Base-by-base conservation (phyloP, 2,113 vertebrate species). In the Ovibos moschatus region DNA sequence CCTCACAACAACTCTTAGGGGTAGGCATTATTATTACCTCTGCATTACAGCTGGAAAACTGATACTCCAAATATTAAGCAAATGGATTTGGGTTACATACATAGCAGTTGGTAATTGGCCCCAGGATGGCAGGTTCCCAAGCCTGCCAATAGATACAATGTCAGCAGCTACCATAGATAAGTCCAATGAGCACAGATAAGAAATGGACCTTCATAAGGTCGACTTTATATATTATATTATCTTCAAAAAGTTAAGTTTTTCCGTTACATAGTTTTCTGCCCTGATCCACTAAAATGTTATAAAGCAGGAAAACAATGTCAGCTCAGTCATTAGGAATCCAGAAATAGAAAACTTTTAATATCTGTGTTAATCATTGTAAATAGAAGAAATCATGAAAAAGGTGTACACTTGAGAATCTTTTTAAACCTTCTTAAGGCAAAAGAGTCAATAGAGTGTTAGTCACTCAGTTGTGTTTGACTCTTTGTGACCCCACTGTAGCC, bases 321-420 rank as follows among this genome's bases (percentile, higher is more conserved):
- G 47, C 12, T 91, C 45, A 60, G 27, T 84, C 47, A 57, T n/a
- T 43, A 85, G 67, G n/a, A 86, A 0, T 23, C 47, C 64, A 85
- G 55, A 87, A 82, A 14, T 14, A 85, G 40, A 21, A 78, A 89
- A 94, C n/a, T 40, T 84, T 85, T 79, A 64, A 51, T 91, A 76
- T 36, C 40, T 55, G 7, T 36, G 33, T 6, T 16, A 85, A 47
- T 79, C 57, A 62, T 6, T 85, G 6, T 50, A 89, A 81, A 55
- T 17, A 81, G 84, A 89, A 92, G 88, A 97, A 82, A 57, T 87
- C 3, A 64, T 86, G 89, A 92, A 92, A 92, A 94, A 88, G 7
- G 4, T 13, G 51, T 0, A 11, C 47, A 12, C 36, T 3, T 30
- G 55, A 55, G 67, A 71, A 25, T 50, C 8, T 55, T 25, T 86